Evolutionary conservation across 2,888 invertebrate species (phyloP).

Genomic region (Leucoma salicis): DNA sequence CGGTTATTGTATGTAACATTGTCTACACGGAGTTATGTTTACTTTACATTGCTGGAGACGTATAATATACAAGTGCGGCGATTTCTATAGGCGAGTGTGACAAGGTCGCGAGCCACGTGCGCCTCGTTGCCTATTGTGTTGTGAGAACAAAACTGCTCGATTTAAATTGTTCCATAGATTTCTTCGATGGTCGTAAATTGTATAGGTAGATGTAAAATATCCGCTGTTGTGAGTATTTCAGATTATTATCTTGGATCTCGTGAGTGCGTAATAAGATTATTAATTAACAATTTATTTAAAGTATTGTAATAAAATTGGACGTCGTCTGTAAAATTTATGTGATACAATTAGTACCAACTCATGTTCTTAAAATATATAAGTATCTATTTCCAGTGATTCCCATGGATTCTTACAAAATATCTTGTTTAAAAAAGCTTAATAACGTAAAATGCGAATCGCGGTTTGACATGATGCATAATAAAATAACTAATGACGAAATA

Average conservation of each 20-base stretch:
- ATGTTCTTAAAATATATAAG: too few relatives aligned
- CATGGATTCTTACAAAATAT: too few relatives aligned
- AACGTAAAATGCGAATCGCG: too few relatives aligned
- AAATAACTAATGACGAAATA: too few relatives aligned
- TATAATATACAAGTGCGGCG: conserved; percentile 36
- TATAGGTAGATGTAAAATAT: conserved; percentile 22
- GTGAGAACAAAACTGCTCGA: conserved; percentile 37
- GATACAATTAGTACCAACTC: too few relatives aligned
- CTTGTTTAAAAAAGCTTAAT: too few relatives aligned
- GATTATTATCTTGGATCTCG: conserved; percentile 26
- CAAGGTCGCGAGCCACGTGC: conserved; percentile 69
- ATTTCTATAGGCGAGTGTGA: conserved; percentile 40
- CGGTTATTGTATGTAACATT: conserved; percentile 48
- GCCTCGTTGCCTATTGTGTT: conserved; percentile 42
- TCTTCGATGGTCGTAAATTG: conserved; percentile 15
- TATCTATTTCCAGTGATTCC: too few relatives aligned
- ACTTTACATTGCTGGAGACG: conserved; percentile 41
- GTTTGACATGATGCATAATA: too few relatives aligned
- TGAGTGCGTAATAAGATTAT: conserved; percentile 17
- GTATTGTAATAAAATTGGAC: background rate
- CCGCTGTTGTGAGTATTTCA: conserved; percentile 16
- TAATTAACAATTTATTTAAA: background rate
- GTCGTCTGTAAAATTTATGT: too few relatives aligned
- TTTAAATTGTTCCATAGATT: conserved; percentile 30
- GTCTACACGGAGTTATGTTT: conserved; percentile 45